A percentile compares a stretch with the other conserved stretches of the same genome.
These are phyloP conservation scores for Clarias batrachus DNA, from an alignment of 2,113 vertebrate genomes.

Conservation along the genomic window DNA sequence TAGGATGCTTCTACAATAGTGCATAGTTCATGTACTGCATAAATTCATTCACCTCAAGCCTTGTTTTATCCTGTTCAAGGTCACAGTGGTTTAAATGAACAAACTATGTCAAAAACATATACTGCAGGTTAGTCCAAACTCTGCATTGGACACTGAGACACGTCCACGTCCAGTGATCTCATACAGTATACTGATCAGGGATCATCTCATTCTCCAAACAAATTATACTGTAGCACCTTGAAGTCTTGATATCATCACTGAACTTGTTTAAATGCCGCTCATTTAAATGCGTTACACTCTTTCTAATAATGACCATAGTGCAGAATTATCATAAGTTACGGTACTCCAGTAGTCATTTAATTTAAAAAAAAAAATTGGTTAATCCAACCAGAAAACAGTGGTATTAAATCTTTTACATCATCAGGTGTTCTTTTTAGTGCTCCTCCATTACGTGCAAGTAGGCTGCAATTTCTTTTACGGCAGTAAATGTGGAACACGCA, in stretches of 20 bases:
- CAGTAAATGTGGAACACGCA: not conserved
- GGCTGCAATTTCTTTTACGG: not conserved
- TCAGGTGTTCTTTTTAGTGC: not conserved
- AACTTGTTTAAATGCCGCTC: not conserved
- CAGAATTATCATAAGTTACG: not conserved
- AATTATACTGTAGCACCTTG: not conserved
- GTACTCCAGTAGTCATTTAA: too few species aligned
- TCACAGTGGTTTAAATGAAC: not conserved
- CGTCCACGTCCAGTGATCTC: not conserved
- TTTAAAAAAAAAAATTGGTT: not conserved
- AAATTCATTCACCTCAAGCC: not conserved
- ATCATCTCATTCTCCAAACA: not conserved
- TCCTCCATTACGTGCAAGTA: not conserved
- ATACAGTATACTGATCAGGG: not conserved
- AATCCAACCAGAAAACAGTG: not conserved
- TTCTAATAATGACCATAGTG: not conserved
- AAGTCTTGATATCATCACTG: not conserved
- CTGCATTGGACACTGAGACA: not conserved
- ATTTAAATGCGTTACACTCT: not conserved
- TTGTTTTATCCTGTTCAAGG: not conserved
- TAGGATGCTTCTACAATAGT: not conserved
- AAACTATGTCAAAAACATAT: not conserved
- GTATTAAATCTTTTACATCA: not conserved
- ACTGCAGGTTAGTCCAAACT: not conserved
- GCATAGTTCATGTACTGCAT: not conserved